Base-by-base conservation (phyloP, 2,888 invertebrate genomes). In the Amphipoea lucens region DNA sequence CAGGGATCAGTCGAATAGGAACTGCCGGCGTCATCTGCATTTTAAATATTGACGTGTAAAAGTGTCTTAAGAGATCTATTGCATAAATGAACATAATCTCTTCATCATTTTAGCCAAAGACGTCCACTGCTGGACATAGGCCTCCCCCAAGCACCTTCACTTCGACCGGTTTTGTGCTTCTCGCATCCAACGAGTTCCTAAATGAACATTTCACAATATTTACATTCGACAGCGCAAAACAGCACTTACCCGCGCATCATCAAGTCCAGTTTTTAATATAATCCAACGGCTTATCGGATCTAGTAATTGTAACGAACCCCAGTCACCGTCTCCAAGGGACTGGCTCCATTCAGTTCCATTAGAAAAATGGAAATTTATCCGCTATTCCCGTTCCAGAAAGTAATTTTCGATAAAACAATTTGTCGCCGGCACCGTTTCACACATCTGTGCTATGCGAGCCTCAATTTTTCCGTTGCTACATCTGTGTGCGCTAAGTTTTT, bases 361-460 rank as follows among this genome's bases (percentile, higher is more conserved):
- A 95, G 94, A 95, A 94, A 95, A 95, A 95, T 95, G 95, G 94
- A 94, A 95, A 95, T 95, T 95, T 94, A 94, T 94, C 93, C 93
- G 90, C 71, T 89, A 90, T 88, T 79, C 82, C 87, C 89, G 91
- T 92, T 90, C 90, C 92, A 90, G 93, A 95, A 96, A 96, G 96
- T 96, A 96, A 96, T 96, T 96, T 96, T 96, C 96, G 96, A 96
- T 96, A 96, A 95, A 96, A 96, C 96, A 96, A 96, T 96, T 96
- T 96, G 95, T 96, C 96, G 93, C 90, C 85, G 91, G 88, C 92
- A 93, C 93, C 94, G 94, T 96, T 96, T 92, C 92, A 93, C 94
- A 93, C 96, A 96, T 96, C 96, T 96, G 96, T 92, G 96, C 91
- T 90, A 91, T 90, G 91, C 91, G 88, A 83, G 90, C 91, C 90